These are phyloP conservation scores for Phalanger gymnotis DNA, from an alignment of 2,797 vertebrate species.

Conservation along the genomic window DNA sequence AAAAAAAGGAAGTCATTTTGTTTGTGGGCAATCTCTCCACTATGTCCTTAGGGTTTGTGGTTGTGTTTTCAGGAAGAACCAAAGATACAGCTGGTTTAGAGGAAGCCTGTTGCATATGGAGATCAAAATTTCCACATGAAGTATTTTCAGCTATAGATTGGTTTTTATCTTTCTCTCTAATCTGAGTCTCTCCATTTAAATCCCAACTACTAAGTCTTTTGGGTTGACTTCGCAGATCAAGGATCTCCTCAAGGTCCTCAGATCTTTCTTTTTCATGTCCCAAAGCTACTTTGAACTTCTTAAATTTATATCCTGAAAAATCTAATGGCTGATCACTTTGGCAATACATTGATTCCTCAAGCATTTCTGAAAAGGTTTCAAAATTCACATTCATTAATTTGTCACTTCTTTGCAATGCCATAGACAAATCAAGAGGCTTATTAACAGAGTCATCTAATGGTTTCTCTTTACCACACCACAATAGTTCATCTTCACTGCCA, in stretches of 20 bases:
- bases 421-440: constrained; percentile 94
- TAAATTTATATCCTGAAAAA: constrained; percentile 90
- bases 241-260: constrained; percentile 84
- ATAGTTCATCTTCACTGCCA: constrained; percentile 91
- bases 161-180: constrained; percentile 53
- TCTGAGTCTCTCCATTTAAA: constrained; percentile 57
- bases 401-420: constrained; percentile 91
- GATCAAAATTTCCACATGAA: constrained; percentile 83
- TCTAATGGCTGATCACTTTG: constrained; percentile 89
- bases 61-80: constrained; percentile 85
- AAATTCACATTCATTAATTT: constrained; percentile 94
- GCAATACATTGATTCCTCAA: constrained; percentile 91
- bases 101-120: constrained; percentile 85
- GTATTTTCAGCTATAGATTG: constrained; percentile 71
- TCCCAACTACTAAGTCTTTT: constrained; percentile 55
- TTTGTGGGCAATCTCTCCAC: constrained; percentile 86
- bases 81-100: constrained; percentile 83
- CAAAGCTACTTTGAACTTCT: constrained; percentile 92
- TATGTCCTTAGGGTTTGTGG: constrained; percentile 86
- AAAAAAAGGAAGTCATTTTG: constrained; percentile 90
- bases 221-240: constrained; percentile 89
- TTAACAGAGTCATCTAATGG: constrained; percentile 86
- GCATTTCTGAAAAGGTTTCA: constrained; percentile 92
- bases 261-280: constrained; percentile 80
- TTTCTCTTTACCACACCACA: constrained; percentile 91